Evolutionary conservation across 1,140 invertebrate genomes (phyloP).

Genomic region (Macrotrachela quadricornifera): DNA sequence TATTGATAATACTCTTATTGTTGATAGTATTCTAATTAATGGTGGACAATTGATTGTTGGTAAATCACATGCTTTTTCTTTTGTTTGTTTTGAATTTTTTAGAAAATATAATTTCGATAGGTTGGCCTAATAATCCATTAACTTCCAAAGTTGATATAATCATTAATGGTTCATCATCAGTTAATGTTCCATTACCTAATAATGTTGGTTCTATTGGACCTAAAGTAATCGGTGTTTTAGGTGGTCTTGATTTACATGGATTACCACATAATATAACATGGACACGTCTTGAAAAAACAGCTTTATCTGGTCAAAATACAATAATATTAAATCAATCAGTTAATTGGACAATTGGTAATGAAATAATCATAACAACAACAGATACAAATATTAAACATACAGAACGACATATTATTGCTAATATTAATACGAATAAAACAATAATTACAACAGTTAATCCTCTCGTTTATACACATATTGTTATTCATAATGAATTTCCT

Average conservation of each 20-base stretch:
- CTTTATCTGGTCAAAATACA: neutral
- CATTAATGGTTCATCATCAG: conserved; percentile 14
- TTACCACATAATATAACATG: neutral
- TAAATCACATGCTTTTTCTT: too few relatives aligned
- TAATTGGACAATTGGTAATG: conserved; percentile 15
- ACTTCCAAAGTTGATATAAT: conserved; percentile 12
- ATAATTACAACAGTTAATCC: neutral
- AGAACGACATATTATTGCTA: conserved; percentile 7
- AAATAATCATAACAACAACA: conserved; percentile 10
- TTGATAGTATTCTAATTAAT: conserved; percentile 16
- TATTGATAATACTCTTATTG: conserved; percentile 11
- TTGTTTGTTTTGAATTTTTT: too few relatives aligned
- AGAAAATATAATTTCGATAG: too few relatives aligned
- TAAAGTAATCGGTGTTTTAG: conserved; percentile 2
- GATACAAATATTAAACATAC: neutral
- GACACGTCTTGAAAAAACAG: neutral
- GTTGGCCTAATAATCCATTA: conserved; percentile 3
- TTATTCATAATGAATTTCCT: neutral
- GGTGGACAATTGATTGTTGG: conserved; percentile 20
- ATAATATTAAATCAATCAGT: conserved; percentile 4
- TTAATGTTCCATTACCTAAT: neutral
- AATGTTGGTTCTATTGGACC: neutral
- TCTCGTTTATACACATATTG: neutral
- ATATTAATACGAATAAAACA: neutral
- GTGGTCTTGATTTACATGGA: conserved; percentile 7